phyloP scores from a whole-genome alignment of 23 tunicate species.

The Ascidia mentula region DNA sequence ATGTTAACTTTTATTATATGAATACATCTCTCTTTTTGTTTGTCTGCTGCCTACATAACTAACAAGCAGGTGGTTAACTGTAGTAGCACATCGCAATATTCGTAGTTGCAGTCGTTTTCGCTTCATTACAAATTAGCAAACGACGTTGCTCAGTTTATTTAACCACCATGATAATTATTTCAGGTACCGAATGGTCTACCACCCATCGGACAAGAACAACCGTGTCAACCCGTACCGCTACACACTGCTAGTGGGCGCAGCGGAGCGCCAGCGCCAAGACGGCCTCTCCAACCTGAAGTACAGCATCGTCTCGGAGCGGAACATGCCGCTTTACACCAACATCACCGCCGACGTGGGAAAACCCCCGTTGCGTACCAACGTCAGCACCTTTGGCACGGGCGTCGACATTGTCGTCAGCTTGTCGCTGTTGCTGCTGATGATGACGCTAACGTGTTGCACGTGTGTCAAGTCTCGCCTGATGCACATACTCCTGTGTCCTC shows the following conservation, averaged over 20 bases:
- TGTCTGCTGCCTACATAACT: no score
- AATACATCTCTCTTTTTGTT: no score
- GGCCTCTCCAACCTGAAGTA: conserved; percentile 55
- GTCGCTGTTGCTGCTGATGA: conserved; percentile 43
- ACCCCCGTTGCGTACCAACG: conserved; percentile 42
- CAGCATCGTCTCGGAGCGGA: conserved; percentile 16
- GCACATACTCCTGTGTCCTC: conserved; percentile 48
- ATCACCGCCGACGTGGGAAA: conserved; percentile 72
- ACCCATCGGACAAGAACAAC: conserved; percentile 75
- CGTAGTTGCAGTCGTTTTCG: no score
- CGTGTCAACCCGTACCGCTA: conserved; percentile 73
- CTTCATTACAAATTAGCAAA: no score
- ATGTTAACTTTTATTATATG: no score
- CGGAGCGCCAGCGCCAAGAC: conserved; percentile 59
- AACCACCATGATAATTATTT: no score
- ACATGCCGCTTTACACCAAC: conserved; percentile 56
- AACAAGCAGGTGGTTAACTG: no score
- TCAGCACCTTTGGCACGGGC: conserved; percentile 49
- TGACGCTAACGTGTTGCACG: conserved; percentile 55
- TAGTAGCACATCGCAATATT: no score
- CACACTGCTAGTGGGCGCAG: conserved; percentile 70
- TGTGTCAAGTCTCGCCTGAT: conserved; percentile 61
- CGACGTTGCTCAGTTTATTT: no score
- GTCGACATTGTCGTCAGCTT: conserved; percentile 59
- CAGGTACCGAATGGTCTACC: conserved; percentile 81